Conservation (phyloP, 2,888 invertebrate genomes). For the Nebria brevicollis region DNA sequence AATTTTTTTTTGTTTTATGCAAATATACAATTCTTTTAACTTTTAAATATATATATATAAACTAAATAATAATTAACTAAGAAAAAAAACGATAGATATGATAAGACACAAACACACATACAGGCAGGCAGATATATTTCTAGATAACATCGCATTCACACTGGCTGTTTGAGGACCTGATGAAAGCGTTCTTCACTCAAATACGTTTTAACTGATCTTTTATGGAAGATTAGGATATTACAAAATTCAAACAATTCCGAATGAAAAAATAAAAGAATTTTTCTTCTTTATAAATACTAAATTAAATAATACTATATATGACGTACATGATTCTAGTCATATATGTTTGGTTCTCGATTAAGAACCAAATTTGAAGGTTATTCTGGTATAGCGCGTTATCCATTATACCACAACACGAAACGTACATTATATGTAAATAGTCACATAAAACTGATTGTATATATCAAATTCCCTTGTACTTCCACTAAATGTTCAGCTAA, state of each 20-base stretch:
- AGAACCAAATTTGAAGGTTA: no score
- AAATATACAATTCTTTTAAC: slow-evolving; percentile 34
- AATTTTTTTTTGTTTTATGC: slow-evolving; percentile 24
- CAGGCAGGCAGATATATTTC: background rate
- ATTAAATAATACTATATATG: no score
- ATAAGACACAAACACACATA: background rate
- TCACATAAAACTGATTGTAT: slow-evolving; percentile 2
- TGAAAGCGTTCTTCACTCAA: background rate
- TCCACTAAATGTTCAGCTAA: background rate
- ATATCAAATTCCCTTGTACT: background rate
- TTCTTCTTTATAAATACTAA: no score
- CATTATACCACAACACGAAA: background rate
- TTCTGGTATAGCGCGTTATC: no score
- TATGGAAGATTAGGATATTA: background rate
- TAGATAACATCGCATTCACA: background rate
- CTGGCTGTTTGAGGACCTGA: background rate
- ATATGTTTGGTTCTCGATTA: no score
- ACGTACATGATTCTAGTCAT: no score
- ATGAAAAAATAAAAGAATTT: background rate
- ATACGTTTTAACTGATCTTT: background rate
- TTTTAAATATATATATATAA: background rate
- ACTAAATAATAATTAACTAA: background rate
- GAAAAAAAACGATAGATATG: background rate
- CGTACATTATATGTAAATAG: background rate
- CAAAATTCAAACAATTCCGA: no score